Base-by-base conservation (phyloP, 2,888 invertebrate species). In the Lapara coniferarum region DNA sequence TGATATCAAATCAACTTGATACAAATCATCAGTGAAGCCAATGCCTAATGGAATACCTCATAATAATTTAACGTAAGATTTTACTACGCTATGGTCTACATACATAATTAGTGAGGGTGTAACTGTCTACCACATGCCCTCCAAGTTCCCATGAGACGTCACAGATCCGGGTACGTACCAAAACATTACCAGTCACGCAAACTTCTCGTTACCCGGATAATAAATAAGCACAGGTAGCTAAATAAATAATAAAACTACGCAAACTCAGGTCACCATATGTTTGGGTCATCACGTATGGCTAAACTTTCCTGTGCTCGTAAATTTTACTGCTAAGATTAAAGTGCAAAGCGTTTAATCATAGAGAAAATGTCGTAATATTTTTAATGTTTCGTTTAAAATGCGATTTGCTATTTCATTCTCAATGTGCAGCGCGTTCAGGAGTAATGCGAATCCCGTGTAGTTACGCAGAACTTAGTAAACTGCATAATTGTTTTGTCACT, bases 191-290 rank as follows among this genome's bases (percentile, higher is more conserved):
- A 71, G 72, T 72, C 88, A 88, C 85, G 87, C 88, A 74, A 87
- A 77, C 71, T 80, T 78, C 82, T 87, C 84, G 83, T 89, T 87
- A 85, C 75, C 73, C 71, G 75, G 75, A 77, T 78, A 78, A 76
- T 78, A 75, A 78, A 75, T 79, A 80, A 78, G 80, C 75, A 75
- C 74, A 66, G 37, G 37, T 19, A 68, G 72, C 63, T 70, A 72
- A 67, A 70, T 78, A 77, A 81, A 82, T 81, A 81, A 83, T 78
- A 81, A 79, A 82, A 78, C 77, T 68, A 73, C 56, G 52, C 30
- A 51, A 74, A 76, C 73, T 75, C 74, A 77, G 72, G 72, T 72
- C 52, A 66, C 57, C 63, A 63, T 46, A 49, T 49, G 63, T 66
- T 46, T 44, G 66, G 56, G 66, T 63, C 67, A 68, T 66, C 53